A percentile compares a stretch with the other conserved stretches of the same genome.
phyloP scores from a whole-genome alignment of 1,140 invertebrate genomes.

The Eriocheir sinensis region DNA sequence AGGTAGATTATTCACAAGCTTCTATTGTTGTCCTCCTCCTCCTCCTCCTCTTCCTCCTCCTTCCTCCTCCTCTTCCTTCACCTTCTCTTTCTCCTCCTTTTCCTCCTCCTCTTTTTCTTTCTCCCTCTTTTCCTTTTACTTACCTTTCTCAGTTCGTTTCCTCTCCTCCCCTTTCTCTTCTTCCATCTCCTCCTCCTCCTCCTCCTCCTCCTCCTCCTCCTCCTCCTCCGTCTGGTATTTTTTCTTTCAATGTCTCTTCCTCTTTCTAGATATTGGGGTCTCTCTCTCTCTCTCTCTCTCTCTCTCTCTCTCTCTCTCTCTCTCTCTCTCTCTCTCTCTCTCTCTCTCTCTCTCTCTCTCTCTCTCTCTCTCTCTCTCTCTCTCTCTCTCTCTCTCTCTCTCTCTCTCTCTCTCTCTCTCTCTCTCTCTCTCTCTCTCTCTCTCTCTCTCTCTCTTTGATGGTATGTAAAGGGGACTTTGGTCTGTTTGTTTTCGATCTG shows the following conservation, averaged over 20 bases:
- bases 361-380: neutral
- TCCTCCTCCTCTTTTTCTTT: neutral
- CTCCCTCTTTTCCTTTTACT: neutral
- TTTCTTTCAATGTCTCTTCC: too few species aligned
- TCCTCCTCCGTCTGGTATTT: neutral
- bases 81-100: neutral
- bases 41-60: neutral
- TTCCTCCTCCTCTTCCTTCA: neutral
- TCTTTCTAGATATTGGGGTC: neutral
- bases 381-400: constrained; percentile 37
- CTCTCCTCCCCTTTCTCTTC: neutral
- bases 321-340: neutral
- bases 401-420: neutral
- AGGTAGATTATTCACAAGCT: too few species aligned
- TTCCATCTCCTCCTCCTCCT: neutral
- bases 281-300: neutral
- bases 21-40: neutral
- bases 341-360: neutral
- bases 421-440: neutral
- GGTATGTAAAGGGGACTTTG: too few species aligned
- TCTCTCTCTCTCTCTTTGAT: constrained; percentile 1
- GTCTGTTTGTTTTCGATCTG: too few species aligned
- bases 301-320: constrained; percentile 39
- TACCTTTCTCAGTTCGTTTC: too few species aligned
- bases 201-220: neutral